Base-by-base conservation (phyloP, 2,113 vertebrate genomes). In the Passer domesticus region DNA sequence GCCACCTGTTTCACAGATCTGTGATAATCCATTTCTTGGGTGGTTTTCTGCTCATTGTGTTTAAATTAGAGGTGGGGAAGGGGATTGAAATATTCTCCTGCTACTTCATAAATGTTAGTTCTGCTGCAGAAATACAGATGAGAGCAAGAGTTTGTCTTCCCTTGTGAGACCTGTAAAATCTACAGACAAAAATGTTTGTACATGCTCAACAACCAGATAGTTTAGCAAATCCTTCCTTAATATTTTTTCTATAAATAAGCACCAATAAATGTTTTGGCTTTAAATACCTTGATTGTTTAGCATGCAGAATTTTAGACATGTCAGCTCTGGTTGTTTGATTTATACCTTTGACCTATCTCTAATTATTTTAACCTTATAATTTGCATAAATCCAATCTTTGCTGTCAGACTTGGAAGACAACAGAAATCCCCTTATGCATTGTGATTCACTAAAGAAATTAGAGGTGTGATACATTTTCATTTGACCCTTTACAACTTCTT, bases 361-460 rank as follows among this genome's bases (percentile, higher is more conserved):
- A 97, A 96, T 97, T 97, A 96, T 97, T 97, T 97, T 97, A 96
- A 96, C 94, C 89, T 97, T 95, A 95, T 63, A 80, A 97, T 97
- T 96, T 97, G 92, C 96, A 97, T 97, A 97, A 97, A 97, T 96
- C 95, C 96, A 97, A 96, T 97, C 93, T 94, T 74, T 95, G 90
- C 90, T 94, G 94, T 96, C 96, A 97, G 87, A 83, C 94, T 49
- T 94, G 67, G 93, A 94, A 92, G 90, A 95, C 78, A 91, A 82
- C 58, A 90, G 92, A 86, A 94, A 96, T 97, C 84, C 90, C 87
- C 72, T 66, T 72, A 75, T 47, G 92, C 78, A 82, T 89, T 95
- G 73, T 75, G 95, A 95, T 91, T 88, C 90, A 77, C 83, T 95
- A 39, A 94, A 93, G 92, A 94, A 94, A 95, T 94, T 67, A 94